Conservation (phyloP, 2,888 invertebrate species). For the Drosophila robusta region DNA sequence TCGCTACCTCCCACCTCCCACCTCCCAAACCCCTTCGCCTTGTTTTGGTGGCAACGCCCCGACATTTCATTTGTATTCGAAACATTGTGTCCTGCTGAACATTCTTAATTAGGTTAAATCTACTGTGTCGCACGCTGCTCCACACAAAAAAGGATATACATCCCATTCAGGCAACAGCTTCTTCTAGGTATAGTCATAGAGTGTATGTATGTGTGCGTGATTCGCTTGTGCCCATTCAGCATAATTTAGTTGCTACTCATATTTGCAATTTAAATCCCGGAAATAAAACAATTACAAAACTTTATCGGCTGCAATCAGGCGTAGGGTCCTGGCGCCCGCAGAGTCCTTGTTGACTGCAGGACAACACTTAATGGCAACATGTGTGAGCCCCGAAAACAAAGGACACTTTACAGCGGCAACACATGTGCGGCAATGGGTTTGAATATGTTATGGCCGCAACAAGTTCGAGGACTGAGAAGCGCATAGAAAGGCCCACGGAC, state of each 20-base stretch:
- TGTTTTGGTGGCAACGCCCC: constrained; percentile 20
- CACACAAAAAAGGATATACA: constrained; percentile 42
- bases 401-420: constrained; percentile 39
- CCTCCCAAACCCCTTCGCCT: constrained; percentile 4
- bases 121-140: constrained; percentile 73
- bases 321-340: constrained; percentile 28
- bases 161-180: constrained; percentile 33
- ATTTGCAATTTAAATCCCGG: constrained; percentile 83
- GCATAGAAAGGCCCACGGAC: background rate
- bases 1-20: background rate
- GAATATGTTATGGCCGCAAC: constrained; percentile 46
- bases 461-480: constrained; percentile 32
- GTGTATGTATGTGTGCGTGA: constrained; percentile 24
- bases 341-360: constrained; percentile 32
- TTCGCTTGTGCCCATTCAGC: constrained; percentile 40
- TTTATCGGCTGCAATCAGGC: constrained; percentile 75
- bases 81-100: constrained; percentile 83
- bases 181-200: constrained; percentile 2
- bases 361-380: constrained; percentile 40
- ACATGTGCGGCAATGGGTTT: constrained; percentile 47
- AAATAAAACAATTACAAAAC: constrained; percentile 83
- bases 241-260: constrained; percentile 78
- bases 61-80: constrained; percentile 82
- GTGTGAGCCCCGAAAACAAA: constrained; percentile 40
- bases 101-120: constrained; percentile 85